Evolutionary conservation across 2,888 invertebrate species (phyloP).

Genomic region (Branchellion lobata): DNA sequence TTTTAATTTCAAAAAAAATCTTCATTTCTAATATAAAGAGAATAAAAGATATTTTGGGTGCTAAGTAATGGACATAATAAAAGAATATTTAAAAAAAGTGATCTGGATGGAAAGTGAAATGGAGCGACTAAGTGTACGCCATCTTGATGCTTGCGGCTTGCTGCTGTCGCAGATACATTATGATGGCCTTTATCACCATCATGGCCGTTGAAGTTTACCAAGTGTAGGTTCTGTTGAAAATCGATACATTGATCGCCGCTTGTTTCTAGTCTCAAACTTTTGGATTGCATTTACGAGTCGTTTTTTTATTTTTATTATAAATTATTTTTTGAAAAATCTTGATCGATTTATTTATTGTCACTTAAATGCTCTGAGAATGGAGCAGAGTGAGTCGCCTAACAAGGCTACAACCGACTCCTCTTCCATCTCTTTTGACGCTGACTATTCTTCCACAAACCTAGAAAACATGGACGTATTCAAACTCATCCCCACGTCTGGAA

Average conservation of each 20-base stretch:
- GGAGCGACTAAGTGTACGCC: not conserved
- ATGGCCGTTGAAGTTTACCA: constrained; percentile 38
- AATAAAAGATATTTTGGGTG: no score
- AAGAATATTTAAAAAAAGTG: no score
- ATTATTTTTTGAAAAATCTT: not conserved
- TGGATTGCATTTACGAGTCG: not conserved
- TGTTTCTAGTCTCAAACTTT: not conserved
- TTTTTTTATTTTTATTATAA: not conserved
- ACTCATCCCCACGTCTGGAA: constrained; percentile 31
- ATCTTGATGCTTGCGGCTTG: not conserved
- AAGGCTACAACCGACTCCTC: not conserved
- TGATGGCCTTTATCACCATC: constrained; percentile 8
- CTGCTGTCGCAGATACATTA: not conserved
- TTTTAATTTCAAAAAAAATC: no score
- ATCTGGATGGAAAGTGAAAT: constrained; percentile 5
- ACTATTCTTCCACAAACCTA: constrained; percentile 1
- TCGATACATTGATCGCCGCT: constrained; percentile 43
- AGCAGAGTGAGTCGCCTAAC: not conserved
- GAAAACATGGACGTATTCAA: constrained; percentile 25
- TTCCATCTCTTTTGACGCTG: not conserved
- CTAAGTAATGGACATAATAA: no score
- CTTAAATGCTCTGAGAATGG: constrained; percentile 3
- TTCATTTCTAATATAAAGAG: no score
- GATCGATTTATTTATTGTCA: not conserved
- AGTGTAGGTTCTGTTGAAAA: constrained; percentile 38